Base-by-base conservation (phyloP, 1,140 invertebrate species). In the Drosophila kepulauana region DNA sequence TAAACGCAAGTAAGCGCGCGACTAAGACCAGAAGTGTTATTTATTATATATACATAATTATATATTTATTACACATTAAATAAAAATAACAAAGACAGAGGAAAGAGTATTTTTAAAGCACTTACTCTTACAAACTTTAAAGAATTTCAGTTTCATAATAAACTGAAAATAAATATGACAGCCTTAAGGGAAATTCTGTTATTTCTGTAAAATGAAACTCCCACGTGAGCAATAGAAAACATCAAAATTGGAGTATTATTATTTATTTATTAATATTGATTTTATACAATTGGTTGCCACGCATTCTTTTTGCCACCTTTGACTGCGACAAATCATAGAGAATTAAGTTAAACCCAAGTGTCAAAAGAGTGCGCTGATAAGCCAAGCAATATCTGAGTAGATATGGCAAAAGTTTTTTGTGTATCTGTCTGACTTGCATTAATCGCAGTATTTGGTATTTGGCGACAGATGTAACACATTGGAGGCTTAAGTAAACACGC, bases 401-500 rank as follows among this genome's bases (percentile, higher is more conserved):
- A 33, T 33, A 33, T 25, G 6, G 30, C 2, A 33, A 8, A 38
- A 38, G 35, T 10, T 10, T 8, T 8, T 7, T 38, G 8, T 38
- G 33, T 38, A 25, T 25, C 3, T 38, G 35, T 7, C 7, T 38
- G 35, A 7, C 35, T 38, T 8, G 35, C 2, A 38, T 38, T 38
- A 8, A 38, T 38, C 35, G 35, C 20, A 25, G 20, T 25, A 25
- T 25, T 20, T 20, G 16, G 16, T 43, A 13, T n/a, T 20, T 46
- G 7, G 10, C 15, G 57, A 45, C 57, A 67, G 54, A 51, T 73
- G 54, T 58, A 20, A 28, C 48, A 11, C 30, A 64, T 48, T 58
- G 51, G n/a, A 0, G 33, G 6, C 66, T 11, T 3, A 51, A 43
- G 28, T 25, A 20, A 48, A 49, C 48, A 63, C 48, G 52, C 11